A percentile compares a stretch with the other conserved stretches of the same genome.
Evolutionary conservation across 1,140 invertebrate genomes (phyloP).

Genomic region (Saxidomus purpurata): DNA sequence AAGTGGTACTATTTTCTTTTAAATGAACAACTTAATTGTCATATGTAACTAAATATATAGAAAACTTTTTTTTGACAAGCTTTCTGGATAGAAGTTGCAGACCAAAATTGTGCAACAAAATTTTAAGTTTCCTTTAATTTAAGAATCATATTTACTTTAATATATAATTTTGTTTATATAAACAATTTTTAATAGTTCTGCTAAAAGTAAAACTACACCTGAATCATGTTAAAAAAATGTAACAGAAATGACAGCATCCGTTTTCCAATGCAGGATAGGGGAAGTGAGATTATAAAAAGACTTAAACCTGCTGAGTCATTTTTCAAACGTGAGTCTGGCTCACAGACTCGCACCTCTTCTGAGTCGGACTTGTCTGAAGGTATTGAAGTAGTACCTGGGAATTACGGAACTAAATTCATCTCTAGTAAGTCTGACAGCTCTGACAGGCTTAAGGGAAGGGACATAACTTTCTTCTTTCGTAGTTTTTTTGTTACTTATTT

Average conservation of each 20-base stretch:
- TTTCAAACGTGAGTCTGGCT: constrained; percentile 53
- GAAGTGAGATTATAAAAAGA: constrained; percentile 38
- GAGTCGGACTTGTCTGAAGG: constrained; percentile 59
- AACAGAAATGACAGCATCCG: background rate
- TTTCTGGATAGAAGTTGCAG: no score
- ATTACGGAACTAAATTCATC: constrained; percentile 67
- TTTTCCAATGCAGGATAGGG: constrained; percentile 39
- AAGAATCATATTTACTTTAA: no score
- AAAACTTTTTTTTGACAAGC: no score
- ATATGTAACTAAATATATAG: no score
- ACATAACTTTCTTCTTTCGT: constrained; percentile 26
- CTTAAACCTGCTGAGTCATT: constrained; percentile 61
- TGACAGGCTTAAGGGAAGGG: constrained; percentile 34
- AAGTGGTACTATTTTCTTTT: no score
- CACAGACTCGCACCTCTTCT: constrained; percentile 22
- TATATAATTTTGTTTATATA: no score
- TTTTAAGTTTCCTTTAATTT: no score
- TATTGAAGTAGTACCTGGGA: constrained; percentile 64
- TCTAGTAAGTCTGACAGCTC: constrained; percentile 61
- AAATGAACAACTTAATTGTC: no score
- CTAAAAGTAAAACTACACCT: no score
- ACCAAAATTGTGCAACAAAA: no score
- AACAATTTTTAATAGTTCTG: no score
- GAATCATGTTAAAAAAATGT: no score
- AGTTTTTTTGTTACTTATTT: background rate